Evolutionary conservation across 2,888 invertebrate genomes (phyloP).

Genomic region (Acrobasis consociella): DNA sequence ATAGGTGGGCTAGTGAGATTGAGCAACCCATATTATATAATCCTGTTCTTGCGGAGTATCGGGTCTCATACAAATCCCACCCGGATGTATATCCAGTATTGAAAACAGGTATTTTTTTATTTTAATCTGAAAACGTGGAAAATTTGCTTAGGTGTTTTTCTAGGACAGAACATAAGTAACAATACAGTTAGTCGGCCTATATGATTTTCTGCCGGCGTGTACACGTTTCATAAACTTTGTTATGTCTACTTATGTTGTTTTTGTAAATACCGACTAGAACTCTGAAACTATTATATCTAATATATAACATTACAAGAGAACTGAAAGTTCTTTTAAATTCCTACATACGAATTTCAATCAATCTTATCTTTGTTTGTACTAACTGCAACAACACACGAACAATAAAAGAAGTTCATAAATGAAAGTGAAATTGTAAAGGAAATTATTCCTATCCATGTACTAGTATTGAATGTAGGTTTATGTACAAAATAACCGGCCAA

Average conservation of each 20-base stretch:
- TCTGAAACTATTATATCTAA: background rate
- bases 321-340: background rate
- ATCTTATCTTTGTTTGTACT: slow-evolving; percentile 11
- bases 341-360: background rate
- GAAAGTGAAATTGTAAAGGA: no score
- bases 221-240: slow-evolving; percentile 36
- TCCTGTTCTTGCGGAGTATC: slow-evolving; percentile 42
- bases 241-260: slow-evolving; percentile 36
- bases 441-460: no score
- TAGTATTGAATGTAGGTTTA: no score
- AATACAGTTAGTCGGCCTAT: slow-evolving; percentile 45
- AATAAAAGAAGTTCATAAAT: background rate
- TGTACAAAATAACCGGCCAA: no score
- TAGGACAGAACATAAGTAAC: slow-evolving; percentile 1
- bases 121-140: background rate
- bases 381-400: background rate
- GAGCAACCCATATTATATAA: slow-evolving; percentile 42
- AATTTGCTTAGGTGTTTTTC: background rate
- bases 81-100: slow-evolving; percentile 65
- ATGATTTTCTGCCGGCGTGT: slow-evolving; percentile 21
- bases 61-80: slow-evolving; percentile 61
- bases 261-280: background rate
- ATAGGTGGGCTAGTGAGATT: slow-evolving; percentile 82
- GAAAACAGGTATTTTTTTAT: slow-evolving; percentile 55
- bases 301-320: no score